Evolutionary conservation across 92 coral and sea anemone genomes (phyloP).

Genomic region (Palythoa caribaeorum): DNA sequence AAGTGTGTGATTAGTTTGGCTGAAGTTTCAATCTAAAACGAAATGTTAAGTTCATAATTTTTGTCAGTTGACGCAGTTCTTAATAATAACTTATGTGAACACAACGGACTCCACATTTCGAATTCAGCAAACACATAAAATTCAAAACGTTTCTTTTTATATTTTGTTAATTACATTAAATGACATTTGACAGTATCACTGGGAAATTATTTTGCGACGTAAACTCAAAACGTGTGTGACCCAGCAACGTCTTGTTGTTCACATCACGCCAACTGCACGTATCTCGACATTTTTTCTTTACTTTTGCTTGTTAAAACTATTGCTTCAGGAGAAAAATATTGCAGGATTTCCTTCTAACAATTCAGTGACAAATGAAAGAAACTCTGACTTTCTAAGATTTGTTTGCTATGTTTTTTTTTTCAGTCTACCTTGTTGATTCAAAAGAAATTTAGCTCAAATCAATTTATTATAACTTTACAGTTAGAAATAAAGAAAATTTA

Average conservation of each 20-base stretch:
- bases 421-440: neutral
- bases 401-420: neutral
- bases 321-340: neutral
- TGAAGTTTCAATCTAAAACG: neutral
- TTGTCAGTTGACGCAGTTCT: neutral
- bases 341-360: no score
- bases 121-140: neutral
- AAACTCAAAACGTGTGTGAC: conserved; percentile 15
- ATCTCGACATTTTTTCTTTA: neutral
- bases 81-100: neutral
- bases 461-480: neutral
- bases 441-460: neutral
- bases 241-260: neutral
- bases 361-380: neutral
- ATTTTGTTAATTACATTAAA: neutral
- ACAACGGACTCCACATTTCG: neutral
- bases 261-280: neutral
- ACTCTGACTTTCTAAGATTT: neutral
- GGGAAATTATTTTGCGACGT: neutral
- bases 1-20: neutral
- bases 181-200: neutral
- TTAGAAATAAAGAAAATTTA: neutral
- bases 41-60: neutral
- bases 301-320: neutral
- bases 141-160: neutral